Base-by-base conservation (phyloP, 2,888 invertebrate species). In the Polymixis flavicincta region DNA sequence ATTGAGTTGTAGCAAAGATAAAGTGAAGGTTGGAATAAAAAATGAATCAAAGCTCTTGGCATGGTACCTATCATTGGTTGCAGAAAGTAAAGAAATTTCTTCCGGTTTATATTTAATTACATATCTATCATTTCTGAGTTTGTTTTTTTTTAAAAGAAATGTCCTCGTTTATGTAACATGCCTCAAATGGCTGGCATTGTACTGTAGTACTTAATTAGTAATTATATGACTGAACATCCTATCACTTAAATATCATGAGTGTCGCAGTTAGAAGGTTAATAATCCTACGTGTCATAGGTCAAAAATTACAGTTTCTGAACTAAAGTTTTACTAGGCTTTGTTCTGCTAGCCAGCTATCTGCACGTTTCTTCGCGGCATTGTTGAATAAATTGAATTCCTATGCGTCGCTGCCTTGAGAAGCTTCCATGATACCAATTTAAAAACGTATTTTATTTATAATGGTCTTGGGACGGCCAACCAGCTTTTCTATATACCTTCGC, bases 381-480 rank as follows among this genome's bases (percentile, higher is more conserved):
- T 91, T 89, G 89, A 92, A 92, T 91, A 92, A 93, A 92, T 93
- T 89, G 91, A 90, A 93, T 92, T 92, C 92, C 92, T 84, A 89
- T 87, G 89, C 89, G 90, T 89, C 88, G 84, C 74, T 80, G 78
- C 81, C 82, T 80, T 86, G 83, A 86, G 87, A 80, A 86, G 82
- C 86, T 85, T 87, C 81, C 87, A 90, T 90, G 89, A 87, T 88
- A 89, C 90, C 83, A 81, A 90, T 85, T 87, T 87, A 85, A 76
- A 89, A 90, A 88, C 83, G 84, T 86, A 76, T 84, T 84, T 83
- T 74, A 81, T 86, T 80, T 76, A 84, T 80, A 78, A 88, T 66
- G 50, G 69, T 60, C 19, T 45, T 54, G 45, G 54, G 54, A 9
- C n/a, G n/a, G 42, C 19, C 28, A 70, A 45, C n/a, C 17, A 32